These are phyloP conservation scores for Bungarus multicinctus DNA, from an alignment of 2,113 vertebrate species.

Conservation along the genomic window DNA sequence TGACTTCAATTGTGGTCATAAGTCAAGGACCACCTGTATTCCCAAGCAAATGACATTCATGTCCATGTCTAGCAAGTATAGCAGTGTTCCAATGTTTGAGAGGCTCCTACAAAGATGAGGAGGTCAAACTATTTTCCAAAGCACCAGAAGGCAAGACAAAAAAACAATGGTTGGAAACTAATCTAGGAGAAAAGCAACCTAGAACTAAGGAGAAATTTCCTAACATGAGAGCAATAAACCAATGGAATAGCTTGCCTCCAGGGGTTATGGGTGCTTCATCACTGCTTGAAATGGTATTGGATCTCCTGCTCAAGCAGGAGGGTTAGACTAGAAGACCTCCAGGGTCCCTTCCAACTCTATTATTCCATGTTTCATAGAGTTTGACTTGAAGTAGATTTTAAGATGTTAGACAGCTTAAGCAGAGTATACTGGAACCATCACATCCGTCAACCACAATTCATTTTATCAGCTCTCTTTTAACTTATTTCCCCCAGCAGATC, in stretches of 20 bases:
- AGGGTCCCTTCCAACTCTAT: neutral
- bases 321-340: neutral
- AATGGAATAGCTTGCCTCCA: too few species aligned
- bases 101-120: too few species aligned
- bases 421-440: neutral
- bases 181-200: too few species aligned
- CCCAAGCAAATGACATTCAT: neutral
- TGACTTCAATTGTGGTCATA: too few species aligned
- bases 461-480: neutral
- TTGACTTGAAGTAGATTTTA: neutral
- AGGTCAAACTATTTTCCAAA: too few species aligned
- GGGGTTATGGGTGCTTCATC: too few species aligned
- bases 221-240: too few species aligned
- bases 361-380: neutral
- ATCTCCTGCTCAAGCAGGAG: neutral
- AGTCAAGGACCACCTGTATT: neutral
- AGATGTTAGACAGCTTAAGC: neutral
- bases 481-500: neutral
- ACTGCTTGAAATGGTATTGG: too few species aligned
- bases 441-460: neutral
- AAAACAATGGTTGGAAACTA: too few species aligned
- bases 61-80: neutral
- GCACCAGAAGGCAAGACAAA: too few species aligned
- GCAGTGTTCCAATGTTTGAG: too few species aligned
- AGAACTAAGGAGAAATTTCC: too few species aligned